phyloP scores from a whole-genome alignment of 2,888 invertebrate species.

The Sthenelais limicola region DNA sequence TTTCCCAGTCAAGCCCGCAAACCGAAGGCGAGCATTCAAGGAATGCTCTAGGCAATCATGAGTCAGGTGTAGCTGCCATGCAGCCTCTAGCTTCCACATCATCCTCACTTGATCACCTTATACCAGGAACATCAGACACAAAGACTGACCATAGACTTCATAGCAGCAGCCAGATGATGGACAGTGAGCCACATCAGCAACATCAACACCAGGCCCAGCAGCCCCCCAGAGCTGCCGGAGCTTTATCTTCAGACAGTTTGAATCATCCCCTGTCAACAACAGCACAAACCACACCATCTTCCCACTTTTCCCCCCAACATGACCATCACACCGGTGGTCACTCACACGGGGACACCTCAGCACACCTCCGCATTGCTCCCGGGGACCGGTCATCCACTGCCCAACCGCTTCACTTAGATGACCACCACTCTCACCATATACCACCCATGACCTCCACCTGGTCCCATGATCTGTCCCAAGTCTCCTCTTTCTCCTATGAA shows the following conservation, averaged over 20 bases:
- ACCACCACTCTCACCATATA: background rate
- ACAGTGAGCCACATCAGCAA: background rate
- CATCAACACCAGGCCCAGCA: too few relatives aligned
- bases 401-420: background rate
- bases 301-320: background rate
- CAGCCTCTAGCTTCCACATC: background rate
- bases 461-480: constrained; percentile 24
- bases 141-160: too few relatives aligned
- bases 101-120: background rate
- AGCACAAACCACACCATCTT: background rate
- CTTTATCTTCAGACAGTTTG: too few relatives aligned
- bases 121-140: too few relatives aligned
- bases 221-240: too few relatives aligned
- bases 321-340: background rate
- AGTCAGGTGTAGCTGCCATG: too few relatives aligned
- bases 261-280: background rate
- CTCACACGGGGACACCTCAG: background rate
- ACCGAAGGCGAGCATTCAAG: too few relatives aligned
- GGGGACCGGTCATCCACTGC: background rate
- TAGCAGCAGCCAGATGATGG: background rate
- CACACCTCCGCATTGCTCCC: background rate
- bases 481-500: background rate
- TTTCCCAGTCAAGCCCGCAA: background rate
- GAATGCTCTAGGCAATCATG: too few relatives aligned
- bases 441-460: background rate